Conservation (phyloP, 2,113 vertebrate genomes). For the Sorex fumeus region DNA sequence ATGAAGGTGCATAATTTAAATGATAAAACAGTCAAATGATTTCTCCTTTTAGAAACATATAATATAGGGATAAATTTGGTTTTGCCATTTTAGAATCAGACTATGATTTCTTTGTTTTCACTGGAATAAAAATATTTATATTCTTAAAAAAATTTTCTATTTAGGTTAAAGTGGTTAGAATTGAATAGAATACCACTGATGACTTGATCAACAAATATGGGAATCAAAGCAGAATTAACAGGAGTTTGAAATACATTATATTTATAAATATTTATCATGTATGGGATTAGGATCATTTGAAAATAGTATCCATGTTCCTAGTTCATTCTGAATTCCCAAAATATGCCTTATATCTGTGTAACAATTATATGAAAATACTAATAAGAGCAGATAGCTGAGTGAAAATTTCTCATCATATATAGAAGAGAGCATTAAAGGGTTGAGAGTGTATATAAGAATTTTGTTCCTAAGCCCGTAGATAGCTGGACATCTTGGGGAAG, state of each 20-base stretch:
- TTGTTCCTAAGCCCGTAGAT: background rate
- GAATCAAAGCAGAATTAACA: background rate
- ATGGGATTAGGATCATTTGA: background rate
- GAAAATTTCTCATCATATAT: background rate
- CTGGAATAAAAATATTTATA: background rate
- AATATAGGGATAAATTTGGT: background rate
- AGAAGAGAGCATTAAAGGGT: background rate
- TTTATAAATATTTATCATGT: constrained; percentile 24
- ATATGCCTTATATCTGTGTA: background rate
- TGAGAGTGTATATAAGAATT: background rate
- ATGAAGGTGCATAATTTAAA: background rate
- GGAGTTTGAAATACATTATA: background rate
- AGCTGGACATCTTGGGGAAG: background rate
- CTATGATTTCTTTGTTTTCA: background rate
- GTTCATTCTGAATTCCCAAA: background rate
- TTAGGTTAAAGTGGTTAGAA: background rate
- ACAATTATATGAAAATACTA: background rate
- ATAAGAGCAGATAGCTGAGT: background rate
- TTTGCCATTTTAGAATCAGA: constrained; percentile 23
- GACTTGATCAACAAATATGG: background rate
- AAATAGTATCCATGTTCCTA: background rate
- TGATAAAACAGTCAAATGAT: background rate
- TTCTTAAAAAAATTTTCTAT: background rate
- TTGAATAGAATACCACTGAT: background rate
- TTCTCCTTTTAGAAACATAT: background rate